Percentiles rank a stretch among this genome's conserved stretches.
phyloP scores from a whole-genome alignment of 2,888 invertebrate species.

The Dryomyza anilis region DNA sequence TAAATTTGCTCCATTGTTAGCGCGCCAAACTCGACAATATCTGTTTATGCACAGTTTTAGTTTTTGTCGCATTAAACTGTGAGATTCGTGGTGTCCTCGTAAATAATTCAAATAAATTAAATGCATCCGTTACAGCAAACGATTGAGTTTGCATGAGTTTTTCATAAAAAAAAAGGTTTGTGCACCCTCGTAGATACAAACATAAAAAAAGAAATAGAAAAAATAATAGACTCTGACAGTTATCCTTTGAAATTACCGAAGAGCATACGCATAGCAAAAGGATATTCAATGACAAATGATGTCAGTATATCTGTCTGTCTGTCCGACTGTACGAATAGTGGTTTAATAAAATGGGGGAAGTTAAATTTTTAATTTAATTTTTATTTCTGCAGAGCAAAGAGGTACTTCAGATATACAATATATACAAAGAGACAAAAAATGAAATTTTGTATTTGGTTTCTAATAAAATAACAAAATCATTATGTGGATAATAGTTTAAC shows the following conservation, averaged over 20 bases:
- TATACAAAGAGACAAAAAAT: too few relatives aligned
- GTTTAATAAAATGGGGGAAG: conserved; percentile 11
- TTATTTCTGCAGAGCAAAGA: too few relatives aligned
- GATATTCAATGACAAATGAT: conserved; percentile 29
- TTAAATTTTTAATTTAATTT: conserved; percentile 17
- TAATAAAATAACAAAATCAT: too few relatives aligned
- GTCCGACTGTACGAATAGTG: background rate
- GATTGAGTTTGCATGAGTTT: background rate
- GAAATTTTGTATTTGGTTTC: too few relatives aligned
- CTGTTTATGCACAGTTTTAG: conserved; percentile 37
- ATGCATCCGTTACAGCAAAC: conserved; percentile 56
- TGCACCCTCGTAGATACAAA: conserved; percentile 15
- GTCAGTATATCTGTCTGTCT: conserved; percentile 25
- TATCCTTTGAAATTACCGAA: conserved; percentile 47
- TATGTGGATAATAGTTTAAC: too few relatives aligned
- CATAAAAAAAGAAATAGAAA: background rate
- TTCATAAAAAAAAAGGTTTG: background rate
- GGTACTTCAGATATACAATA: too few relatives aligned
- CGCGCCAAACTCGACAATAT: conserved; percentile 44
- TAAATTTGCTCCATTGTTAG: too few relatives aligned
- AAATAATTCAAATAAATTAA: conserved; percentile 62
- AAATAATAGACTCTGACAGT: conserved; percentile 42
- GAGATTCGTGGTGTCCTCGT: conserved; percentile 53
- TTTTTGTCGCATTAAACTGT: conserved; percentile 19
- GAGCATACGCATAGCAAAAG: conserved; percentile 38